Evolutionary conservation across 2,113 vertebrate species (phyloP).

Genomic region (Lagenorhynchus albirostris): DNA sequence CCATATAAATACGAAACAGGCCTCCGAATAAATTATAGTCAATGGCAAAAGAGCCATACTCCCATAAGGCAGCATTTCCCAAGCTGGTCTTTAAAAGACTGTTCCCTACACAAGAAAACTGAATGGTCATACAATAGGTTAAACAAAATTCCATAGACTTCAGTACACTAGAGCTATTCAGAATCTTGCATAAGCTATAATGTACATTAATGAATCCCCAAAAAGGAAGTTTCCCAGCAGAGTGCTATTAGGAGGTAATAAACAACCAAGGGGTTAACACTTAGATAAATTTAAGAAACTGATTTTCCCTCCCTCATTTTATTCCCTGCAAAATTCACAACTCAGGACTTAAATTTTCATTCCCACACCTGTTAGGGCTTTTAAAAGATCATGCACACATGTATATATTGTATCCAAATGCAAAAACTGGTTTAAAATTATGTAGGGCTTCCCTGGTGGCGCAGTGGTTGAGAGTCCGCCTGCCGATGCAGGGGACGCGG

Average conservation of each 20-base stretch:
- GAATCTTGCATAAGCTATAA: conserved; percentile 1
- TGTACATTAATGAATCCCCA: neutral
- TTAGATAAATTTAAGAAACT: conserved; percentile 6
- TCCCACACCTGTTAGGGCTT: neutral
- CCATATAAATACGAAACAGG: conserved; percentile 3
- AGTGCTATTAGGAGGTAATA: neutral
- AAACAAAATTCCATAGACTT: conserved; percentile 23
- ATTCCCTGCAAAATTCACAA: conserved; percentile 25
- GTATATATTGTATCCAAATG: neutral
- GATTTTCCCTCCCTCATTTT: neutral
- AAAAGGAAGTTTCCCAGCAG: neutral
- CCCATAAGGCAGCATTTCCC: neutral
- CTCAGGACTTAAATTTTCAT: neutral
- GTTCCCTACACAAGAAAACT: neutral
- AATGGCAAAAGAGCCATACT: neutral
- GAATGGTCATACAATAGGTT: neutral
- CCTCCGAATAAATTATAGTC: neutral
- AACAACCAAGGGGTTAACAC: neutral
- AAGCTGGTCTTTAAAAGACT: neutral
- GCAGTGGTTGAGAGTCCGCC: no score
- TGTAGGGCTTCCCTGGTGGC: neutral
- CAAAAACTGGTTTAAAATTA: conserved; percentile 16
- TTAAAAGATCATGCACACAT: neutral
- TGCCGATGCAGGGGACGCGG: no score
- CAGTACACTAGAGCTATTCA: neutral